These are phyloP conservation scores for Nycticebus coucang DNA, from an alignment of 2,113 vertebrate genomes.

Conservation along the genomic window DNA sequence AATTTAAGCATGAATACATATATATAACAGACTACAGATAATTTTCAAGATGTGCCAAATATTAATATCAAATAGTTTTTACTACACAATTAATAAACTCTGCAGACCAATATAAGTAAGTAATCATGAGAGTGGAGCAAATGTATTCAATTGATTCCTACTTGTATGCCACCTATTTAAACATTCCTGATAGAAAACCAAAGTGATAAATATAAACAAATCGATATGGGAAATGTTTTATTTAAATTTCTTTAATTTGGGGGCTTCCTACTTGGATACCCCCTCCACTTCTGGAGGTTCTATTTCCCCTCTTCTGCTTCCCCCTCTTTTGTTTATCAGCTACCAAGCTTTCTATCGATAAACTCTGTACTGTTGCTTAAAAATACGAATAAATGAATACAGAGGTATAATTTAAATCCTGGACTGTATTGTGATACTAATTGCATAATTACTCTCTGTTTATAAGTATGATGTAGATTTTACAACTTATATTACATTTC, in stretches of 20 bases:
- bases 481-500: neutral
- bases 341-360: too few species aligned
- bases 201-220: slow-evolving; percentile 24
- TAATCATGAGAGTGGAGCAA: neutral
- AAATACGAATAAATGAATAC: too few species aligned
- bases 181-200: neutral
- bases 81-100: neutral
- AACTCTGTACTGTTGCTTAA: too few species aligned
- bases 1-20: neutral
- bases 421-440: neutral
- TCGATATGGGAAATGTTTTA: neutral
- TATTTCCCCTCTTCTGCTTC: too few species aligned
- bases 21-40: neutral
- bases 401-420: neutral
- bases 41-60: neutral
- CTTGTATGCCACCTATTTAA: neutral
- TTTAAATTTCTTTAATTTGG: neutral
- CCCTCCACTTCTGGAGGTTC: too few species aligned
- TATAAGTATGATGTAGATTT: neutral
- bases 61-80: neutral
- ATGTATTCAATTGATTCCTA: neutral
- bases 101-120: neutral
- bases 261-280: too few species aligned
- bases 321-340: too few species aligned
- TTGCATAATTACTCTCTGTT: neutral